phyloP scores from a whole-genome alignment of 2,888 invertebrate species.

The Diadegma fenestrale region DNA sequence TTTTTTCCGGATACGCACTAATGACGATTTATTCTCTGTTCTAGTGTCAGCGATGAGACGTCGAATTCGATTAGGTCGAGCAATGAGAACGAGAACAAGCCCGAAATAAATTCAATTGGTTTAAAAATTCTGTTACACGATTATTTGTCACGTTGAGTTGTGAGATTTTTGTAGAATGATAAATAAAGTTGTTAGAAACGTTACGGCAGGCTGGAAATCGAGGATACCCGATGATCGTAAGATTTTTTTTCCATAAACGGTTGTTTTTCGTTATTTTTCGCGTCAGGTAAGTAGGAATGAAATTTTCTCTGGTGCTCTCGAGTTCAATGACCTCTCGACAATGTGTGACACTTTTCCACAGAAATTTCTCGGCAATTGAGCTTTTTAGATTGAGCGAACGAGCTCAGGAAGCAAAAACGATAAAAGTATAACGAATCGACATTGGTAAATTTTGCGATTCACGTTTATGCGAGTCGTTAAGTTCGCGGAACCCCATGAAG shows the following conservation, averaged over 20 bases:
- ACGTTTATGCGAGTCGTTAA: not conserved
- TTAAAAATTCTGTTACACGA: not conserved
- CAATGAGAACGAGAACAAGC: not conserved
- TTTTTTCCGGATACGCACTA: slow-evolving; percentile 43
- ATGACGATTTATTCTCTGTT: slow-evolving; percentile 33
- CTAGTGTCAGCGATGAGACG: slow-evolving; percentile 13
- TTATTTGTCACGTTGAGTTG: not conserved
- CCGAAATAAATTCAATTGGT: not conserved
- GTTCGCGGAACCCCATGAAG: not conserved
- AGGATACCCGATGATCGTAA: not conserved
- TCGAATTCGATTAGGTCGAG: not conserved
- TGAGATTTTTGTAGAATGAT: slow-evolving; percentile 27
- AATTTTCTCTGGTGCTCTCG: not conserved
- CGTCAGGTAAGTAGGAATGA: slow-evolving; percentile 50
- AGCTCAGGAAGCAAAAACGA: not conserved
- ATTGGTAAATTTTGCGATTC: not conserved
- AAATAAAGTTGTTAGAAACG: slow-evolving; percentile 55
- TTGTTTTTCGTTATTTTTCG: slow-evolving; percentile 12
- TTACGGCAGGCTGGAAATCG: not conserved
- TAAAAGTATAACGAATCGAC: not conserved
- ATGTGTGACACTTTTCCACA: not conserved
- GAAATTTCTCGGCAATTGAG: not conserved
- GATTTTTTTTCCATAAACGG: not conserved
- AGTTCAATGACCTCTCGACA: not conserved
- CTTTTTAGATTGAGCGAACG: not conserved